Evolutionary conservation across 2,113 vertebrate species (phyloP).

Genomic region (Rhea americana): DNA sequence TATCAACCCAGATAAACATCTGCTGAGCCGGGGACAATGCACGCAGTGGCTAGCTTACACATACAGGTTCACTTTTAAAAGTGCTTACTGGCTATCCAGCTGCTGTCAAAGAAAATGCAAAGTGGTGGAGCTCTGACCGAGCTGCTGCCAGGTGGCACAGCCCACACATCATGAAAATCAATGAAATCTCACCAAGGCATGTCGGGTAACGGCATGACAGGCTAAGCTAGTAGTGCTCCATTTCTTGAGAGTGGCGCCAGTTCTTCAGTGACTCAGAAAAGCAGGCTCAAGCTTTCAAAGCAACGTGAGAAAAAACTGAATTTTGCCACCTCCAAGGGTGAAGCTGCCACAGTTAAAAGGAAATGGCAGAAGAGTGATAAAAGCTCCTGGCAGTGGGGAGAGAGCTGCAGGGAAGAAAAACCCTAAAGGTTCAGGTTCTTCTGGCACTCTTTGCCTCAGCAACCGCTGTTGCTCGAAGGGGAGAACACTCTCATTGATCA

Average conservation of each 20-base stretch:
- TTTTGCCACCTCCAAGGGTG: background rate
- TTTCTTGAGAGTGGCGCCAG: fast-evolving
- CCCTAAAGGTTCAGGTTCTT: background rate
- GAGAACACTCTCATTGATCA: background rate
- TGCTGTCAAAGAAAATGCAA: background rate
- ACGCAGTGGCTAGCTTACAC: background rate
- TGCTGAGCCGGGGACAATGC: background rate
- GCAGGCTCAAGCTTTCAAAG: background rate
- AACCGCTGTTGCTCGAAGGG: background rate
- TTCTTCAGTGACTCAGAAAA: background rate
- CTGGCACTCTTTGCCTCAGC: no score
- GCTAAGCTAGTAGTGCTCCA: fast-evolving
- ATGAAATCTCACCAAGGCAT: background rate
- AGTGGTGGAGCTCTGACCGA: background rate
- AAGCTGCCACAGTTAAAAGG: background rate
- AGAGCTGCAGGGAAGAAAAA: background rate
- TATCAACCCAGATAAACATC: background rate
- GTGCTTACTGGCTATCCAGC: background rate
- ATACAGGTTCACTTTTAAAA: background rate
- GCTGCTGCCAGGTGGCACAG: background rate
- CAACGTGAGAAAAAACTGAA: background rate
- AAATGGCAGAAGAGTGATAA: background rate
- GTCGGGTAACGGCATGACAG: background rate
- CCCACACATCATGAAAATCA: background rate
- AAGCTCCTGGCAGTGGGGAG: background rate